phyloP scores from a whole-genome alignment of 2,888 invertebrate genomes.

The Dastarcus helophoroides region DNA sequence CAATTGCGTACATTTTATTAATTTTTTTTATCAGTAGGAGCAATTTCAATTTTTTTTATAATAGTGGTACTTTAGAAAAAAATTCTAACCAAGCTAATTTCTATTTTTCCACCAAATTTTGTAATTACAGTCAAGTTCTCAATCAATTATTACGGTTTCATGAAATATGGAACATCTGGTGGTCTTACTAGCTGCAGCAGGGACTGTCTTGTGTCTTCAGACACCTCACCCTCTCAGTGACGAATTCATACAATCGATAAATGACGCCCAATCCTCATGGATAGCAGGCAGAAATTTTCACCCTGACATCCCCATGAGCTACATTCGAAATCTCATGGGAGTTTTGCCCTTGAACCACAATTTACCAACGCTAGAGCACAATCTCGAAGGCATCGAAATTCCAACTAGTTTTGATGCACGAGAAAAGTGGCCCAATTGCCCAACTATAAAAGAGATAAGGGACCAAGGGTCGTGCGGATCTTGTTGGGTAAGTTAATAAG shows the following conservation, averaged over 20 bases:
- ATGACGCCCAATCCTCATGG: slow-evolving; percentile 58
- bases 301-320: slow-evolving; percentile 41
- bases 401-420: slow-evolving; percentile 74
- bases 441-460: slow-evolving; percentile 64
- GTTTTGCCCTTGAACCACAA: slow-evolving; percentile 48
- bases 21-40: too few species aligned
- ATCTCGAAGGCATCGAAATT: slow-evolving; percentile 36
- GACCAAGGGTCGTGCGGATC: slow-evolving; percentile 83
- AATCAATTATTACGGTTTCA: too few species aligned
- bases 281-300: slow-evolving; percentile 69
- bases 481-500: slow-evolving; percentile 59
- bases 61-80: too few species aligned
- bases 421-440: slow-evolving; percentile 68
- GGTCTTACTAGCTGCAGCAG: too few species aligned
- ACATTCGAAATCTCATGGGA: slow-evolving; percentile 59
- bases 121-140: too few species aligned
- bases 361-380: slow-evolving; percentile 30
- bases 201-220: too few species aligned
- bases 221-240: slow-evolving; percentile 53
- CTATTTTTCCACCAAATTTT: too few species aligned
- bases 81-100: too few species aligned
- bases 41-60: too few species aligned
- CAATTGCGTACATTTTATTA: too few species aligned
- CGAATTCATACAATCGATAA: slow-evolving; percentile 58
- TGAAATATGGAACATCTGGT: too few species aligned